A percentile compares a stretch with the other conserved stretches of the same genome.
Evolutionary conservation across 2,797 vertebrate genomes (phyloP).

Genomic region (Epinephelus awoara): DNA sequence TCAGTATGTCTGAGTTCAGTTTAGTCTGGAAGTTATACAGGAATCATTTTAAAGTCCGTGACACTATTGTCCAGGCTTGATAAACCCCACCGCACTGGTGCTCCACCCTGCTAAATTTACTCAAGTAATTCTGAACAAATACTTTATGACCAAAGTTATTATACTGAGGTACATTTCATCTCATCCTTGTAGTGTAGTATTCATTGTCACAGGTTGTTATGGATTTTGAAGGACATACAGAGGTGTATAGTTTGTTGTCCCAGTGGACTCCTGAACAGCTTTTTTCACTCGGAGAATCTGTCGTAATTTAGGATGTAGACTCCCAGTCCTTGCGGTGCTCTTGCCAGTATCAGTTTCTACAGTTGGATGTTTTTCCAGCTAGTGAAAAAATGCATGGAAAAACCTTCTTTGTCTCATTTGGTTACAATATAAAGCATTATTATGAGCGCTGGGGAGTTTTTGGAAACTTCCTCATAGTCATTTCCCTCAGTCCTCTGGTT

Average conservation of each 20-base stretch:
- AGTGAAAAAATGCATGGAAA: constrained; percentile 34
- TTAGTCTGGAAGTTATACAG: not conserved
- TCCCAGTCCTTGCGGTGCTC: constrained; percentile 13
- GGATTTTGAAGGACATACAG: constrained; percentile 7
- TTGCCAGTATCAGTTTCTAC: constrained; percentile 30
- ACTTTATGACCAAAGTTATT: no score
- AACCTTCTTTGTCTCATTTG: constrained; percentile 47
- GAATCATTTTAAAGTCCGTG: constrained; percentile 4
- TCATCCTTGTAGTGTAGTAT: no score
- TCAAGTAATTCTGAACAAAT: no score
- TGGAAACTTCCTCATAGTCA: constrained; percentile 44
- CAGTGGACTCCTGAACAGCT: not conserved
- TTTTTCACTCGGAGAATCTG: constrained; percentile 18
- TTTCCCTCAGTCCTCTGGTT: constrained; percentile 44
- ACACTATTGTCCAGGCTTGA: no score
- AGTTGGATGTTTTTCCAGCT: constrained; percentile 29
- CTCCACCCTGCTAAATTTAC: no score
- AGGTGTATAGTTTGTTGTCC: not conserved
- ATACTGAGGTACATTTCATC: no score
- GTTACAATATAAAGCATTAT: constrained; percentile 51
- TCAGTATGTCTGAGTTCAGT: not conserved
- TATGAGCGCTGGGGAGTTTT: constrained; percentile 31
- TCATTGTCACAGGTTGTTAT: no score
- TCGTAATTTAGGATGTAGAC: constrained; percentile 11
- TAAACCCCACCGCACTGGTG: no score